Percentiles rank a stretch among this genome's conserved stretches.
These are phyloP conservation scores for Chromis chromis DNA, from an alignment of 2,797 vertebrate species.

Conservation along the genomic window DNA sequence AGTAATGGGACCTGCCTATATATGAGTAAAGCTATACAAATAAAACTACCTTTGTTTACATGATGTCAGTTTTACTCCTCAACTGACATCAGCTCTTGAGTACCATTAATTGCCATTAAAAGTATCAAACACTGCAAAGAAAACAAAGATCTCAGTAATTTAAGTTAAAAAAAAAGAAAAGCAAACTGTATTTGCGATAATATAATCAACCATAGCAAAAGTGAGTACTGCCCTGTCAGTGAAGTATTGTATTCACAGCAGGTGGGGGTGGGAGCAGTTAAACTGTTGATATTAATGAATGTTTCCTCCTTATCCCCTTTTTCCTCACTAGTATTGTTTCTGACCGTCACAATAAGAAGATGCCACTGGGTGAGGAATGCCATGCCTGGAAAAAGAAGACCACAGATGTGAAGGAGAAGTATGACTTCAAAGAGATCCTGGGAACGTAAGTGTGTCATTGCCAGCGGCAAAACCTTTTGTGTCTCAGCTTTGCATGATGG, in stretches of 20 bases:
- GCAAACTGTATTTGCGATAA: neutral
- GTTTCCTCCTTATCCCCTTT: slow-evolving; percentile 29
- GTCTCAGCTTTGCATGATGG: slow-evolving; percentile 15
- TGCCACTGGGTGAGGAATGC: slow-evolving; percentile 86
- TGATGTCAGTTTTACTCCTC: neutral
- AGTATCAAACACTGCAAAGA: neutral
- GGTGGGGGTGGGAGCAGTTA: neutral
- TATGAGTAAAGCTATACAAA: neutral
- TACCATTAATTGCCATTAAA: neutral
- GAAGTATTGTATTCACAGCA: slow-evolving; percentile 6
- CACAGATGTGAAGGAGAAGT: slow-evolving; percentile 85
- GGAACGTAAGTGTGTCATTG: slow-evolving; percentile 84
- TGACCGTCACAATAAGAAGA: slow-evolving; percentile 83
- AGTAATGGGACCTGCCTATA: neutral
- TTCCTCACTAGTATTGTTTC: slow-evolving; percentile 75
- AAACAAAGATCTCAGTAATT: neutral
- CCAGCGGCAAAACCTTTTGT: slow-evolving; percentile 9
- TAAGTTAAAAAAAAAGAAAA: neutral
- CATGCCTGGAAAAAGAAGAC: slow-evolving; percentile 87
- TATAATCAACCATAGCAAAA: neutral
- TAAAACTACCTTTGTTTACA: neutral
- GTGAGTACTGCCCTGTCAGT: neutral
- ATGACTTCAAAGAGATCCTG: slow-evolving; percentile 87
- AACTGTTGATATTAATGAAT: slow-evolving; percentile 28
- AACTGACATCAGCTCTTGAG: neutral